Conservation (phyloP, 1,140 invertebrate genomes). For the Hetaerina americana region DNA sequence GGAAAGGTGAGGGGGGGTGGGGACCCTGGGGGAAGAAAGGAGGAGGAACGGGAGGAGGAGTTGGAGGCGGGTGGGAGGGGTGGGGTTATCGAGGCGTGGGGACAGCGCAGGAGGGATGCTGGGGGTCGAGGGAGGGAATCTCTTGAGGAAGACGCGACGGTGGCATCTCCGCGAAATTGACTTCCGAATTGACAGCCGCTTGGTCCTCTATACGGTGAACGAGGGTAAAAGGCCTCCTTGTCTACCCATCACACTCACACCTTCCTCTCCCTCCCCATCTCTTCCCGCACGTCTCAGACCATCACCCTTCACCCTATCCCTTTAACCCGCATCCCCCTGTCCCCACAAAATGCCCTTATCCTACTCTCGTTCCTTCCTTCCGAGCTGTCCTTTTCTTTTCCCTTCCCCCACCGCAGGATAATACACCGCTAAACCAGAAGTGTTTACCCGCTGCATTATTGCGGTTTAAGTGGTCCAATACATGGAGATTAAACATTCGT, state of each 20-base stretch:
- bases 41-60: too few species aligned
- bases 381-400: too few species aligned
- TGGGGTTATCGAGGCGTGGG: not conserved
- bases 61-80: not conserved
- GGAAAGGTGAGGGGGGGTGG: too few species aligned
- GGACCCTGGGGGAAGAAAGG: too few species aligned
- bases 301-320: not conserved
- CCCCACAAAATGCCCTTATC: too few species aligned
- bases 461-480: too few species aligned
- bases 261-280: not conserved
- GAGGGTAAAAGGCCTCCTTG: not conserved
- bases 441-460: too few species aligned
- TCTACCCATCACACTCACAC: not conserved
- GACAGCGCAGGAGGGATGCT: not conserved
- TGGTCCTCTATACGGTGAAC: not conserved
- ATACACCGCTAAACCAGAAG: too few species aligned
- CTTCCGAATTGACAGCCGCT: not conserved
- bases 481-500: too few species aligned
- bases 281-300: not conserved
- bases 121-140: not conserved
- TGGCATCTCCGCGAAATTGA: not conserved
- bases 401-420: too few species aligned
- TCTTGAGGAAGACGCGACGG: not conserved
- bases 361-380: too few species aligned
- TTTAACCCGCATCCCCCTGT: too few species aligned